Percentiles rank a stretch among this genome's conserved stretches.
Evolutionary conservation across 2,797 vertebrate species (phyloP).

Genomic region (Lutjanus campechanus): DNA sequence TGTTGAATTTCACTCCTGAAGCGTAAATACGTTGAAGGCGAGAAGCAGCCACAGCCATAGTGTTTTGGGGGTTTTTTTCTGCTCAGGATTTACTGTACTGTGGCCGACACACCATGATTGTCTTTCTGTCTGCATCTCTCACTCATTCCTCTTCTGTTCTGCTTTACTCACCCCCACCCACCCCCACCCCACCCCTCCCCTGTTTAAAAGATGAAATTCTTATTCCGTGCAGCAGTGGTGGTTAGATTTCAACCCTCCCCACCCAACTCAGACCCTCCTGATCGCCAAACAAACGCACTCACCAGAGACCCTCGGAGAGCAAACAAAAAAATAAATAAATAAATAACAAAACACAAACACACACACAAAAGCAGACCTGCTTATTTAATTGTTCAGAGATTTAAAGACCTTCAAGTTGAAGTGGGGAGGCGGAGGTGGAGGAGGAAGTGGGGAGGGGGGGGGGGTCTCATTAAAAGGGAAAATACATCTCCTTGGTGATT

Average conservation of each 20-base stretch:
- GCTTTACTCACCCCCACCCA: constrained; percentile 15
- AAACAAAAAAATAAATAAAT: background rate
- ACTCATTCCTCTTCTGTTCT: constrained; percentile 22
- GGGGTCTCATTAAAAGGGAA: constrained; percentile 57
- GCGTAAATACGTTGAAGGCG: constrained; percentile 55
- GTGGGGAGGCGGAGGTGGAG: background rate
- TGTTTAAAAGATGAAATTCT: constrained; percentile 49
- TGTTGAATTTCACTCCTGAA: constrained; percentile 53
- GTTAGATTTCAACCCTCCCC: constrained; percentile 48
- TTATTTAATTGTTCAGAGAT: constrained; percentile 51
- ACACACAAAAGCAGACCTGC: constrained; percentile 20
- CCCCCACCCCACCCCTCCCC: background rate
- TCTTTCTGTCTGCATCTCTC: constrained; percentile 22
- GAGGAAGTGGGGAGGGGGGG: background rate
- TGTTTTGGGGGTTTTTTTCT: background rate
- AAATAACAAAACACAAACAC: background rate
- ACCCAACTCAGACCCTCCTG: constrained; percentile 27
- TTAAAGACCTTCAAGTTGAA: constrained; percentile 68
- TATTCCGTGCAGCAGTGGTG: constrained; percentile 53
- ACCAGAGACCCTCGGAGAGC: constrained; percentile 5
- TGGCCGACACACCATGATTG: constrained; percentile 22
- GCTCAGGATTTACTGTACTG: constrained; percentile 50
- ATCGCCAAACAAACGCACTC: constrained; percentile 33
- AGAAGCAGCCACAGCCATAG: constrained; percentile 32
- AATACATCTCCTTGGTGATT: constrained; percentile 51